These are phyloP conservation scores for Manduca sexta DNA, from an alignment of 1,140 invertebrate species.

Conservation along the genomic window DNA sequence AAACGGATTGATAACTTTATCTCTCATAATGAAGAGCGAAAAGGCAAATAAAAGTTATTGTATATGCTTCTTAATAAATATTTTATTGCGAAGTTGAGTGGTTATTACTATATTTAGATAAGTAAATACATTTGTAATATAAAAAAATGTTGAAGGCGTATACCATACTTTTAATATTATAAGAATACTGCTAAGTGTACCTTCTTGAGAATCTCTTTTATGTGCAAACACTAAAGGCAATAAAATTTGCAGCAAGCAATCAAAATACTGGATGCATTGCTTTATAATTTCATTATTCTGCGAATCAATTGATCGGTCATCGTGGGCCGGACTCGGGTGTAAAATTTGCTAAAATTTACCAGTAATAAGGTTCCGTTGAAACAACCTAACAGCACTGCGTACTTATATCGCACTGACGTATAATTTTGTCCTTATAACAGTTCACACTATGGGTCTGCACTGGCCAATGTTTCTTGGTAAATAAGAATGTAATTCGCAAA, in stretches of 20 bases:
- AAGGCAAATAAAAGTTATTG: too few species aligned
- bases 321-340: slow-evolving; percentile 19
- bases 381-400: slow-evolving; percentile 23
- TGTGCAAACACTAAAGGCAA: slow-evolving; percentile 5
- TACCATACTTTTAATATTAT: too few species aligned
- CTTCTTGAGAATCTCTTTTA: not conserved
- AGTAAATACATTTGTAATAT: too few species aligned
- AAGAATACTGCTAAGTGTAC: not conserved
- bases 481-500: too few species aligned
- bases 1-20: too few species aligned
- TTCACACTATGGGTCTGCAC: too few species aligned
- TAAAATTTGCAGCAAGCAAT: slow-evolving; percentile 11
- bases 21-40: too few species aligned
- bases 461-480: too few species aligned
- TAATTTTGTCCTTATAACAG: not conserved
- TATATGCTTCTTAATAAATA: too few species aligned
- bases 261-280: slow-evolving; percentile 18
- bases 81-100: too few species aligned
- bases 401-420: not conserved
- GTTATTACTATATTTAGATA: too few species aligned
- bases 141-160: not conserved
- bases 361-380: slow-evolving; percentile 32
- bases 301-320: slow-evolving; percentile 35
- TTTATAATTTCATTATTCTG: slow-evolving; percentile 39
- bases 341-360: slow-evolving; percentile 24